These are phyloP conservation scores for Drosophila birchii DNA, from an alignment of 2,888 invertebrate species.

Conservation along the genomic window DNA sequence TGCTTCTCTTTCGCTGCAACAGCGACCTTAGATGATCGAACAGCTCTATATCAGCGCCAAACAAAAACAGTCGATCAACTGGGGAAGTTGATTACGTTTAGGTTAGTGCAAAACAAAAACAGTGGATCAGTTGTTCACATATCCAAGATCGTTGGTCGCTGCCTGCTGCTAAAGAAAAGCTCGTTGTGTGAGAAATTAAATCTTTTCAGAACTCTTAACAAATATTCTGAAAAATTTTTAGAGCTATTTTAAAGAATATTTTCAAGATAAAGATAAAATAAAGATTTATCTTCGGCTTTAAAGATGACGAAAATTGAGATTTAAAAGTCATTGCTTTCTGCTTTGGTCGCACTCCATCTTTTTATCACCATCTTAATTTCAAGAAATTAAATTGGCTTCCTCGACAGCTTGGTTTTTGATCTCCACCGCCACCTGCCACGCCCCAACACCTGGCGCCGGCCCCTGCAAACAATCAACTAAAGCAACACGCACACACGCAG, in stretches of 20 bases:
- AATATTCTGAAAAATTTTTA: too few species aligned
- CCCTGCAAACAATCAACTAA: slow-evolving; percentile 54
- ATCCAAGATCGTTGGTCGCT: too few species aligned
- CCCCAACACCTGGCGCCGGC: slow-evolving; percentile 36
- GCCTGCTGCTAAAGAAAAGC: too few species aligned
- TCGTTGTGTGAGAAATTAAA: too few species aligned
- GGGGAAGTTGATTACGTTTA: too few species aligned
- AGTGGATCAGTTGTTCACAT: too few species aligned
- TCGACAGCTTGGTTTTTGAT: slow-evolving; percentile 21
- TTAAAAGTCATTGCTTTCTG: background rate
- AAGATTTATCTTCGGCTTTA: background rate
- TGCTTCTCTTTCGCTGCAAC: too few species aligned
- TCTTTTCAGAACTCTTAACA: too few species aligned
- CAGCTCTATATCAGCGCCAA: too few species aligned
- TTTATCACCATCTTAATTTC: slow-evolving; percentile 66
- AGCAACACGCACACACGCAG: slow-evolving; percentile 32
- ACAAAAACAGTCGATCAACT: too few species aligned
- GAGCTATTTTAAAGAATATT: background rate
- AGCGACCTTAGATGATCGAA: too few species aligned
- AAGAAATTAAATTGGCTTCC: slow-evolving; percentile 67
- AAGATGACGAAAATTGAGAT: slow-evolving; percentile 4
- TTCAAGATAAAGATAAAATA: background rate
- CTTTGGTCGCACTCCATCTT: slow-evolving; percentile 3
- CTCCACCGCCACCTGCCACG: slow-evolving; percentile 10
- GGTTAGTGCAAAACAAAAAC: too few species aligned